phyloP scores from a whole-genome alignment of 2,113 vertebrate species.

The Crocuta crocuta region DNA sequence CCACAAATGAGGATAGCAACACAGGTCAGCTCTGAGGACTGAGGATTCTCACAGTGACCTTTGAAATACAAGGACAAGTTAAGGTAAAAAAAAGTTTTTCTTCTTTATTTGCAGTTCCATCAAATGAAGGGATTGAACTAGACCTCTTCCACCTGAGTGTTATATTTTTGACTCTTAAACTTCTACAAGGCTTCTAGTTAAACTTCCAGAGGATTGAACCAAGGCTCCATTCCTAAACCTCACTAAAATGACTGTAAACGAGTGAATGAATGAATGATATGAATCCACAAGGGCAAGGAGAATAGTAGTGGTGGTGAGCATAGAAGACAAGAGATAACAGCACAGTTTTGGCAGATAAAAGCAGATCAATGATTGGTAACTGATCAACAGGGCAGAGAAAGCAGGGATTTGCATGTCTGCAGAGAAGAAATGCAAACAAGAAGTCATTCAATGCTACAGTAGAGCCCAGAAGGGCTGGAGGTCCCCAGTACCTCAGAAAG shows the following conservation, averaged over 20 bases:
- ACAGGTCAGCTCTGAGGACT: background rate
- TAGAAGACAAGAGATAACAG: background rate
- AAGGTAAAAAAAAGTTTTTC: background rate
- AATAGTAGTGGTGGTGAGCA: background rate
- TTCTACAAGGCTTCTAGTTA: background rate
- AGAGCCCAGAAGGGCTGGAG: background rate
- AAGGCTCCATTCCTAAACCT: background rate
- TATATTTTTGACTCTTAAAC: background rate
- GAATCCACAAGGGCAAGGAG: background rate
- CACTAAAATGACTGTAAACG: background rate
- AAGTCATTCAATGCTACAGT: rapidly evolving
- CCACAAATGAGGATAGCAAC: background rate
- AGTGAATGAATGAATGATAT: background rate
- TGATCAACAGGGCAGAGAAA: background rate
- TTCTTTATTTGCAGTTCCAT: background rate
- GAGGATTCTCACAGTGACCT: background rate
- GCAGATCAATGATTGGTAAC: background rate
- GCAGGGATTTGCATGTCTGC: background rate
- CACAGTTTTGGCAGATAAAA: background rate
- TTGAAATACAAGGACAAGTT: background rate
- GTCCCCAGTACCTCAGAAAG: background rate
- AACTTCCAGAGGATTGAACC: background rate
- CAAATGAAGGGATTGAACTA: background rate
- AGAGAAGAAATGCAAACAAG: background rate
- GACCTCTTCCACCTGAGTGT: background rate